Percentiles rank a stretch among this genome's conserved stretches.
These are phyloP conservation scores for Dipodomys stephensi DNA, from an alignment of 2,113 vertebrate species.

Conservation along the genomic window DNA sequence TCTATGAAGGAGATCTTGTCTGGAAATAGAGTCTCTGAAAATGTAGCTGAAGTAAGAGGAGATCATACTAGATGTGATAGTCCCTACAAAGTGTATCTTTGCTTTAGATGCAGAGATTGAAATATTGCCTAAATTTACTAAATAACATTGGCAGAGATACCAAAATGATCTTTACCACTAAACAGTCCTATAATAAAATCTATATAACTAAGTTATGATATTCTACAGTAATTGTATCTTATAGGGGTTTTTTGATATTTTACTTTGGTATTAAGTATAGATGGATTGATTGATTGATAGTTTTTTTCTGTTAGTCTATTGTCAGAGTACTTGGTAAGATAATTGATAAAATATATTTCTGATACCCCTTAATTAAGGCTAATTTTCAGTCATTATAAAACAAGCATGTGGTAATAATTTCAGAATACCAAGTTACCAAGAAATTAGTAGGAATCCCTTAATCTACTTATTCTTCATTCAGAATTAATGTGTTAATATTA, in stretches of 20 bases:
- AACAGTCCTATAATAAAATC: no score
- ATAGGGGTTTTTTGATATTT: not conserved
- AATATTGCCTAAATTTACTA: not conserved
- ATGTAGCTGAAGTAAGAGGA: not conserved
- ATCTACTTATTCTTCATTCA: constrained; percentile 3
- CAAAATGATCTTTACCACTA: no score
- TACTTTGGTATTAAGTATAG: constrained; percentile 27
- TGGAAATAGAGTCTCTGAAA: not conserved
- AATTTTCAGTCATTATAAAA: constrained; percentile 28
- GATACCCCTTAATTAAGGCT: not conserved
- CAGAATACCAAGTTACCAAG: not conserved
- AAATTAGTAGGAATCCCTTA: not conserved
- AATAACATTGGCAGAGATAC: no score
- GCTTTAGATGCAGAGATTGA: not conserved
- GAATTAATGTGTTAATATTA: not conserved
- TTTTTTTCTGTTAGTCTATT: not conserved
- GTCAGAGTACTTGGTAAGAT: not conserved
- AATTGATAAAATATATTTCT: not conserved
- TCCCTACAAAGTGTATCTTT: not conserved
- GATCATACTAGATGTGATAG: not conserved
- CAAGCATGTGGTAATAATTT: not conserved
- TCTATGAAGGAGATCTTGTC: not conserved
- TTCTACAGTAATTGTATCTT: constrained; percentile 3
- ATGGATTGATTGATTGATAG: not conserved
- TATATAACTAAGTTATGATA: not conserved